Base-by-base conservation (phyloP, 2,888 invertebrate species). In the Hypomecis atomaria region DNA sequence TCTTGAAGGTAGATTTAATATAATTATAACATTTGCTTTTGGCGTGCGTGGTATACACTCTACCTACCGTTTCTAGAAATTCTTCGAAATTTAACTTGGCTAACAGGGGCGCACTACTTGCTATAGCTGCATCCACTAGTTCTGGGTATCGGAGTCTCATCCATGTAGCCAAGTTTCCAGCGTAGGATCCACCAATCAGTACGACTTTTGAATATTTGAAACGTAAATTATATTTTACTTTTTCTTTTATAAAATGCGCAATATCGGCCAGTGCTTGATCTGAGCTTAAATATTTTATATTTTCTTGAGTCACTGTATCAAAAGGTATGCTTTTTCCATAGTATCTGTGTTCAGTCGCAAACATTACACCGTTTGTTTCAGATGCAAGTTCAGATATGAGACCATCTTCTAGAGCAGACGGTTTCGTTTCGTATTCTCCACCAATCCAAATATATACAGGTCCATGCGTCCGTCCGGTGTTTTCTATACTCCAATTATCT, bases 261-360 rank as follows among this genome's bases (percentile, higher is more conserved):
- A 38, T 9, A 38, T 52, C 50, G 0, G 38, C 38, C 13, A 52
- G 13, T 13, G 38, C 50, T 38, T 52, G 50, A 8, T 5, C 9
- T 13, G 38, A 38, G 8, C 4, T 13, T 3, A 37, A 23, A 38
- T 52, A 52, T 7, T 52, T 11, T 5, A 52, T 38, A 23, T 52
- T 36, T 34, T 13, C 33, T 11, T 6, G 13, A 5, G 38, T 38
- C 6, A 36, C 11, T 1, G 4, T 5, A 0, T 38, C 8, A 5
- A 52, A 38, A 38, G 50, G 50, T 38, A 13, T 11, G 13, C 38
- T 38, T 38, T 52, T 11, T 38, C 50, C 50, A 52, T 52, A 52
- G 13, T 52, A 52, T 13, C 50, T 38, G 23, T 52, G 50, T 23
- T 52, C 50, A 9, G 23, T 52, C 5, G 23, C 38, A 40, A 52